Percentiles rank a stretch among this genome's conserved stretches.
Conservation (phyloP, 1,140 invertebrate species). For the Leptinotarsa undecemlineata region DNA sequence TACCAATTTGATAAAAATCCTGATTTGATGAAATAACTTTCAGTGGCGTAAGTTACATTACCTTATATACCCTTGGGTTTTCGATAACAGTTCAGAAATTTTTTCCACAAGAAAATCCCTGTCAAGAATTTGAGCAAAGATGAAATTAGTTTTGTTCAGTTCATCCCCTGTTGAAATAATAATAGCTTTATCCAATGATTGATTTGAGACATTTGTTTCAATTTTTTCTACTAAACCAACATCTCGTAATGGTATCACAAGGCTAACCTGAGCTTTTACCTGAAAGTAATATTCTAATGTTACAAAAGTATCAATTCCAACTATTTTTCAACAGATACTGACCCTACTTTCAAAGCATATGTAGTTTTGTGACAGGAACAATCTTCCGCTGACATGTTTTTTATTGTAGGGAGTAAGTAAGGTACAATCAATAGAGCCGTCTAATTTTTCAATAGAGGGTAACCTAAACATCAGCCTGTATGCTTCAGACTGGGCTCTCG, state of each 20-base stretch:
- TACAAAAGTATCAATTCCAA: neutral
- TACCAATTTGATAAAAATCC: no score
- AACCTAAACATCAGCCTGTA: constrained; percentile 85
- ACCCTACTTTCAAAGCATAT: constrained; percentile 95
- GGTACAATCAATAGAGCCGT: constrained; percentile 87
- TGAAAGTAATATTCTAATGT: constrained; percentile 52
- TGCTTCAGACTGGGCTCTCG: constrained; percentile 85
- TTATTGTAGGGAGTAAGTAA: constrained; percentile 97
- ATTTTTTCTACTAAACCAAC: constrained; percentile 74
- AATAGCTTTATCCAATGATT: constrained; percentile 75
- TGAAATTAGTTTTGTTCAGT: constrained; percentile 77
- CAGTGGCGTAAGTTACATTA: constrained; percentile 26
- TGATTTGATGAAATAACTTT: no score
- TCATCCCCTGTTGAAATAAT: constrained; percentile 80
- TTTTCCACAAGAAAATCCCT: constrained; percentile 88
- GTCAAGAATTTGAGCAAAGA: constrained; percentile 88
- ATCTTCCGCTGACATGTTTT: constrained; percentile 81
- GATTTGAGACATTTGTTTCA: constrained; percentile 65
- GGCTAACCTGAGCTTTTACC: constrained; percentile 80
- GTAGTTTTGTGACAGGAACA: constrained; percentile 93
- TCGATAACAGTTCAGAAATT: constrained; percentile 75
- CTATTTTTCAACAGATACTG: constrained; percentile 48
- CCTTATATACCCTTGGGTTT: constrained; percentile 38
- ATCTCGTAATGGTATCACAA: constrained; percentile 88
- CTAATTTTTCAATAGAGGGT: constrained; percentile 86